Evolutionary conservation across 2,888 invertebrate genomes (phyloP), one percentile per base, ranked within the genome.

Genomic region (Carterocephalus palaemon): DNA sequence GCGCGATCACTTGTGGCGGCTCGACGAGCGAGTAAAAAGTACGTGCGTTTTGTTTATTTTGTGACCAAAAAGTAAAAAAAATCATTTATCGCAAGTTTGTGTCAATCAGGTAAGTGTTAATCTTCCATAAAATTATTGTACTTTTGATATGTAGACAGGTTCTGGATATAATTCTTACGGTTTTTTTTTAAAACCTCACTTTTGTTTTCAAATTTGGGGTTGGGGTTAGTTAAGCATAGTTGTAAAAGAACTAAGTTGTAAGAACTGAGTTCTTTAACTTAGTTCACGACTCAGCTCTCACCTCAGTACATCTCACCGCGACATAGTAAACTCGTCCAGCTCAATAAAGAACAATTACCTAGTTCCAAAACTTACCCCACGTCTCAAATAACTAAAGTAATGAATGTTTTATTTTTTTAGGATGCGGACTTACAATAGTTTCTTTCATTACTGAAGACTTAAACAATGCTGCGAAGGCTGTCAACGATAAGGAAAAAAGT

Each of bases 171-270:
- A 46, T 49, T 41, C 20, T 46, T 10, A 42, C n/a, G 31, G 10
- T 12, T 47, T 47, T 54, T 51, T n/a, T n/a, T 53, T 40, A 49
- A 51, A 55, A 53, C 38, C 47, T 49, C 40, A 20, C 32, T 49
- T 51, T 52, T 50, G 40, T 46, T 52, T 49, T 45, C 34, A 51
- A 54, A 48, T 49, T 48, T 26, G 26, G 37, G 49, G 41, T 49
- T 51, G 48, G 49, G 49, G 48, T 51, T 48, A 51, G 49, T 49
- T 53, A 38, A 51, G 41, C 48, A 26, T 47, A n/a, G n/a, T n/a
- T n/a, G n/a, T n/a, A n/a, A n/a, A n/a, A n/a, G n/a, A n/a, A n/a
- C n/a, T n/a, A n/a, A n/a, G n/a, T n/a, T n/a, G n/a, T n/a, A n/a
- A n/a, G n/a, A n/a, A n/a, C n/a, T n/a, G n/a, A n/a, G n/a, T n/a